Base-by-base conservation (phyloP, 2,797 vertebrate species). In the Huso huso region DNA sequence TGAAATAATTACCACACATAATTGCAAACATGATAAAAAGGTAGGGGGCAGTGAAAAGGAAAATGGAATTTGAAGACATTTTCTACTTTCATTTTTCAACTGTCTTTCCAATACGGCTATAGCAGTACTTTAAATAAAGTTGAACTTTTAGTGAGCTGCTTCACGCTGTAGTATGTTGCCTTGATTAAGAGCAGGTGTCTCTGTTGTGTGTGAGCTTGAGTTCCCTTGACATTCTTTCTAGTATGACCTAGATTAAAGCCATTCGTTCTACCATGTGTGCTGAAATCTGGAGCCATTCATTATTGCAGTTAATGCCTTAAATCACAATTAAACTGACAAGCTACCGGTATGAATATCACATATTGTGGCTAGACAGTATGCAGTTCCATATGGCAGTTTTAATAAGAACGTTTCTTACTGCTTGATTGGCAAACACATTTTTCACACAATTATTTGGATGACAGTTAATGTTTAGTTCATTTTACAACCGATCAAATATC, bases 291-390 rank as follows among this genome's bases (percentile, higher is more conserved):
- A 53, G 37, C 10, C 50, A 60, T 50, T 51, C 62, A 66, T 13
- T 67, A 59, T 63, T 63, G 66, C 48, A 37, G 23, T 37, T 37
- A 37, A 4, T 37, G 13, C 60, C 59, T 70, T 70, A 66, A 63
- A 59, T 70, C 51, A 70, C 57, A 66, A 66, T 70, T 66, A 70
- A 66, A 59, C 65, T 66, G 65, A 66, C 65, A 70, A 10, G 52
- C 65, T 63, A 49, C 23, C 65, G 60, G 69, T 66, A 63, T 59
- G 53, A 49, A 51, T 58, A 55, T 50, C 66, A 52, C 52, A 66
- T 10, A 66, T 51, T 50, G 8, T 55, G 57, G 61, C 65, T 65
- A 66, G 61, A 70, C 66, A 8, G 61, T 58, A 66, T 55, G 15
- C 11, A 61, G 37, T 49, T 13, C 60, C 10, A 12, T 23, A 52